Percentiles rank a stretch among this genome's conserved stretches.
phyloP scores from a whole-genome alignment of 2,797 vertebrate species.

The Lepilemur ruficaudatus region DNA sequence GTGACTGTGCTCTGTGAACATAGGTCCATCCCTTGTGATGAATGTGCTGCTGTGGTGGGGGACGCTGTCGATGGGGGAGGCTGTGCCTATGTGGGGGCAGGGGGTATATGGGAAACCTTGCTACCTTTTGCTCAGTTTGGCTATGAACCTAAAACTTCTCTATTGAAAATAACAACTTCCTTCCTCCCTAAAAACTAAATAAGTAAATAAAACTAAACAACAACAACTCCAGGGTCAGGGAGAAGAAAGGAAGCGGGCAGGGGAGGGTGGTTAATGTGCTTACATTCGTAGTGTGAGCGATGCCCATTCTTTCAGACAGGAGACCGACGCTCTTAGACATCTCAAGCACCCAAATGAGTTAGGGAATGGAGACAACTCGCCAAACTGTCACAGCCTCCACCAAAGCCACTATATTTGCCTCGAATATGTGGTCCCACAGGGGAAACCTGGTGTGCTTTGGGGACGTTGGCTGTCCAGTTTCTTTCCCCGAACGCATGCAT shows the following conservation, averaged over 20 bases:
- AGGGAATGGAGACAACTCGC: not conserved
- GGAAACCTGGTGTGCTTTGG: not conserved
- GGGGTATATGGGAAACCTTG: not conserved
- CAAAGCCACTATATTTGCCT: not conserved
- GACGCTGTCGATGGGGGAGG: not conserved
- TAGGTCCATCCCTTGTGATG: not conserved
- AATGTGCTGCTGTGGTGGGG: no score
- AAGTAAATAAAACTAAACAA: not conserved
- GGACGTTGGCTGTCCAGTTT: not conserved
- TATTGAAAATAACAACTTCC: not conserved
- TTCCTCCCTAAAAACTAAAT: not conserved
- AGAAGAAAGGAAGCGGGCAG: not conserved
- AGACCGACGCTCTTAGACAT: not conserved
- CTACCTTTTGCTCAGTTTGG: not conserved
- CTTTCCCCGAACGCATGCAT: accelerated
- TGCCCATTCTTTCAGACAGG: not conserved
- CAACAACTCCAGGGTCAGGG: not conserved
- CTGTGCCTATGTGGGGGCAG: no score
- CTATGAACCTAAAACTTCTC: not conserved
- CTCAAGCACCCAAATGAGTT: not conserved
- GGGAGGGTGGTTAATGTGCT: not conserved
- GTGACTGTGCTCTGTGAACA: accelerated
- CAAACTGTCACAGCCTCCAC: not conserved
- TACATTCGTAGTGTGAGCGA: accelerated
- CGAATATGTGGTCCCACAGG: accelerated